These are phyloP conservation scores for Galemys pyrenaicus DNA, from an alignment of 2,113 vertebrate genomes.

Conservation along the genomic window DNA sequence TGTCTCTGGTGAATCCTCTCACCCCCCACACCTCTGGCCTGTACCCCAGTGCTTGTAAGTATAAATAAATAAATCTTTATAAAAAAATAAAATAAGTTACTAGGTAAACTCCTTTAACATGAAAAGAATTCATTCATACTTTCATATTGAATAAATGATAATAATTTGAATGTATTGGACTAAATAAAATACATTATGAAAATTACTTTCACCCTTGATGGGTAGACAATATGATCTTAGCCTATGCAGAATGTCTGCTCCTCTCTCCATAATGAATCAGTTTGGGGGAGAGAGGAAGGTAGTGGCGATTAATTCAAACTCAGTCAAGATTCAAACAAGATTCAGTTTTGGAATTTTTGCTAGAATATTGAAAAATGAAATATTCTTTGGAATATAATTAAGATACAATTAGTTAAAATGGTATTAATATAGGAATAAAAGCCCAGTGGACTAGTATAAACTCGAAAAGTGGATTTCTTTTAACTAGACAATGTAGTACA, in stretches of 20 bases:
- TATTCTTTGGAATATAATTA: not conserved
- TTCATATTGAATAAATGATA: not conserved
- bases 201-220: not conserved
- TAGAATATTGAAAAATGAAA: not conserved
- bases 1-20: too few relatives aligned
- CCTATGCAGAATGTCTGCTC: not conserved
- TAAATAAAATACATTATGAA: not conserved
- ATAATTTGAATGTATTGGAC: not conserved
- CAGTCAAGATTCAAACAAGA: not conserved
- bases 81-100: too few relatives aligned
- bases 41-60: too few relatives aligned
- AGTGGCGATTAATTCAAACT: not conserved
- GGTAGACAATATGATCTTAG: too few relatives aligned
- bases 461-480: not conserved
- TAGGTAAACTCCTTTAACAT: not conserved
- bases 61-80: too few relatives aligned
- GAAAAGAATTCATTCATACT: not conserved
- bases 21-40: too few relatives aligned
- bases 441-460: not conserved
- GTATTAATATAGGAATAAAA: not conserved
- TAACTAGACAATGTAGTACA: not conserved
- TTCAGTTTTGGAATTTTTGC: not conserved
- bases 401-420: not conserved
- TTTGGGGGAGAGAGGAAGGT: not conserved
- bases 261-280: too few relatives aligned